These are phyloP conservation scores for Invenusta paracnida DNA, from an alignment of 2,888 invertebrate genomes.

Conservation along the genomic window DNA sequence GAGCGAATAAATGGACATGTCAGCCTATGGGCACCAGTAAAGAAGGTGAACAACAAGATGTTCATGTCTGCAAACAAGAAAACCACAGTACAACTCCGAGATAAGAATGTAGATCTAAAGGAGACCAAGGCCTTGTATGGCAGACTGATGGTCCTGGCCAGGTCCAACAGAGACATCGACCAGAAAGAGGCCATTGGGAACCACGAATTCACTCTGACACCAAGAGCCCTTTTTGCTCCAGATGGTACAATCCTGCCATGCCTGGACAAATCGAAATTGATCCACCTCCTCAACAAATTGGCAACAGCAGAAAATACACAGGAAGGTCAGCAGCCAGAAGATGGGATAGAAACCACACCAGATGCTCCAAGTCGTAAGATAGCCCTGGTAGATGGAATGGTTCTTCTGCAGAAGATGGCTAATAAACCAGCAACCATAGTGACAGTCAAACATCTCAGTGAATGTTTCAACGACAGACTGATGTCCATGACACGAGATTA, in stretches of 20 bases:
- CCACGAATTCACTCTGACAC: slow-evolving; percentile 39
- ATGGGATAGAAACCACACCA: neutral
- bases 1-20: slow-evolving; percentile 45
- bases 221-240: slow-evolving; percentile 38
- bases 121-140: slow-evolving; percentile 42
- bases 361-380: neutral
- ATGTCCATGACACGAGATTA: neutral
- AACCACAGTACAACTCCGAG: slow-evolving; percentile 36
- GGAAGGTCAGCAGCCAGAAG: neutral
- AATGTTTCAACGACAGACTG: slow-evolving; percentile 34
- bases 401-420: neutral
- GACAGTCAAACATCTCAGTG: slow-evolving; percentile 30
- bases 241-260: slow-evolving; percentile 37
- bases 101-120: slow-evolving; percentile 45
- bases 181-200: slow-evolving; percentile 36
- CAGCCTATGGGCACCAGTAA: slow-evolving; percentile 45
- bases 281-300: slow-evolving; percentile 39
- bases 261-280: slow-evolving; percentile 32
- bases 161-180: slow-evolving; percentile 41
- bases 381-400: slow-evolving; percentile 32
- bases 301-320: neutral
- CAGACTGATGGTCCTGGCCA: slow-evolving; percentile 42
- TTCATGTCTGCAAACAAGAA: slow-evolving; percentile 44
- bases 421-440: slow-evolving; percentile 34
- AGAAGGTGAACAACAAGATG: slow-evolving; percentile 43